phyloP scores from a whole-genome alignment of 2,113 vertebrate species.

The Scartelaos histophorus region DNA sequence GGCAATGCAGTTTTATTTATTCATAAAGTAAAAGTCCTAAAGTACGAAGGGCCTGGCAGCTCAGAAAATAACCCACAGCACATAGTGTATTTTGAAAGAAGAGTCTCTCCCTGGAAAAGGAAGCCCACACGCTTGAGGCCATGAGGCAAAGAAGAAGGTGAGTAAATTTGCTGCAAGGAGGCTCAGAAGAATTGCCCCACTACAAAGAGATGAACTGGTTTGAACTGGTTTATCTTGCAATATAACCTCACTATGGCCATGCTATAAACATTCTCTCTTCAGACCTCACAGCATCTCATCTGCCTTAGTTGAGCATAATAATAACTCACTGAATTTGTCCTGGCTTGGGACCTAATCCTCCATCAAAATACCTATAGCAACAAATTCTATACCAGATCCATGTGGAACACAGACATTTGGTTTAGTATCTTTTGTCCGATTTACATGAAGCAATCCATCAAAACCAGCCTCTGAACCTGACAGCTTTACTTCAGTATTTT shows the following conservation, averaged over 20 bases:
- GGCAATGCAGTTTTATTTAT: constrained; percentile 2
- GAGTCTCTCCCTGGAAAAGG: neutral
- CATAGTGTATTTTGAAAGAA: neutral
- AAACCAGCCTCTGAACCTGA: neutral
- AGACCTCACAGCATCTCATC: neutral
- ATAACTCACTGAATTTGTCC: neutral
- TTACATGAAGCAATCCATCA: neutral
- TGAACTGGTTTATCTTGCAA: neutral
- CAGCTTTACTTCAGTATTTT: neutral
- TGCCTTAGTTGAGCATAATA: neutral
- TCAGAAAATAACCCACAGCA: constrained; percentile 7
- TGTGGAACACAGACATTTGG: neutral
- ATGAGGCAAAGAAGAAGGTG: neutral
- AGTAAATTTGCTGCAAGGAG: neutral
- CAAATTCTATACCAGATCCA: neutral
- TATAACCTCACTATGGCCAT: neutral
- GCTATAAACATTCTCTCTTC: neutral
- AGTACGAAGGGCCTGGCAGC: neutral
- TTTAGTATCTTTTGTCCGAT: neutral
- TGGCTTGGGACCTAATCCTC: neutral
- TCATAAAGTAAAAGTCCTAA: neutral
- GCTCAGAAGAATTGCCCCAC: neutral
- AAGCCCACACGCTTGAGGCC: neutral
- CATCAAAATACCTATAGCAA: neutral
- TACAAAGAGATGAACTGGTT: neutral